Conservation (phyloP, 1,140 invertebrate genomes). For the Laodelphax striatellus region DNA sequence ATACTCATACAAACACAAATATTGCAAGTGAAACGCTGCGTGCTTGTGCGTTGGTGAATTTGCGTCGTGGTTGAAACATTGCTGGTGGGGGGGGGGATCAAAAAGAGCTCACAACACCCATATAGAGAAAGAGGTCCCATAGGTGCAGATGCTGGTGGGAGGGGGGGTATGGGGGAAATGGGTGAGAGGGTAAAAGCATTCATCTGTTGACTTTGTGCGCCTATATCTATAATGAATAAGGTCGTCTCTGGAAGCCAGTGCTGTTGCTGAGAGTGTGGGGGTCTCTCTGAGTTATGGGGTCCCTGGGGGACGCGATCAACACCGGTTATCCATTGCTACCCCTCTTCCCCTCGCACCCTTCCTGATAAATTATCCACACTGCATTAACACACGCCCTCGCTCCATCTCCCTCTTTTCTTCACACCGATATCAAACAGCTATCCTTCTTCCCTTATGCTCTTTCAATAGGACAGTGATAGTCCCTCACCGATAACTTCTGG, state of each 20-base stretch:
- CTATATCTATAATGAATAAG: slow-evolving; percentile 4
- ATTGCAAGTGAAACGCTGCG: too few species aligned
- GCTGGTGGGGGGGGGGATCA: too few species aligned
- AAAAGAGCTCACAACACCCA: too few species aligned
- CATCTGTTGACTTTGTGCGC: slow-evolving; percentile 3
- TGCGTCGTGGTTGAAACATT: too few species aligned
- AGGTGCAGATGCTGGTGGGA: background rate
- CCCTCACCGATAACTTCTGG: too few species aligned
- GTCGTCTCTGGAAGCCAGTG: background rate
- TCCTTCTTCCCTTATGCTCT: too few species aligned
- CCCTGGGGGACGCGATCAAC: background rate
- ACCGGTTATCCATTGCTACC: slow-evolving; percentile 1
- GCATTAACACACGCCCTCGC: background rate
- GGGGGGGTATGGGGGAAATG: too few species aligned
- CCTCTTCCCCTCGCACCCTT: background rate
- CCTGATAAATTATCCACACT: background rate
- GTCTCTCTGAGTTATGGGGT: background rate
- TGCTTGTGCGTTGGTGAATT: too few species aligned
- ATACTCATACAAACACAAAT: too few species aligned
- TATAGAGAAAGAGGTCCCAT: background rate
- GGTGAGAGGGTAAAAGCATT: background rate
- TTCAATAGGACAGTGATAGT: too few species aligned
- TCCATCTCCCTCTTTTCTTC: too few species aligned
- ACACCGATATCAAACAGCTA: too few species aligned
- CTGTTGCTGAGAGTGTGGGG: background rate